These are phyloP conservation scores for Diuraphis noxia DNA, from an alignment of 1,140 invertebrate species.

Conservation along the genomic window DNA sequence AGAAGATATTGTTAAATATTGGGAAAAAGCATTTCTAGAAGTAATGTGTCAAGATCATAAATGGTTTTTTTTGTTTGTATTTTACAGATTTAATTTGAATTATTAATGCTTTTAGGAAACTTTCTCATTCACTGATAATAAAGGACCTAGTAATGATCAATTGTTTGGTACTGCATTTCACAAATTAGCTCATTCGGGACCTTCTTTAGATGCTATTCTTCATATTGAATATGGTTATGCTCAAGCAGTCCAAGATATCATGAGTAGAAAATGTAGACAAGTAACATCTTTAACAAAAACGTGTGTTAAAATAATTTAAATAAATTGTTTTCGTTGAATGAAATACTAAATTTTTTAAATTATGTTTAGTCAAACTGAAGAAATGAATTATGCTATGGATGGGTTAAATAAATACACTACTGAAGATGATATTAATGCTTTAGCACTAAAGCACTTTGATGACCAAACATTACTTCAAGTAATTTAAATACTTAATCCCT, in stretches of 20 bases:
- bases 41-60: slow-evolving; percentile 61
- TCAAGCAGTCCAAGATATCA: slow-evolving; percentile 70
- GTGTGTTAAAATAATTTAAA: slow-evolving; percentile 50
- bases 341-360: neutral
- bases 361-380: slow-evolving; percentile 67
- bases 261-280: slow-evolving; percentile 68
- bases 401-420: slow-evolving; percentile 68
- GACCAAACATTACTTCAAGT: slow-evolving; percentile 75
- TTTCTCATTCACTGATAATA: slow-evolving; percentile 69
- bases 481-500: slow-evolving; percentile 55
- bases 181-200: slow-evolving; percentile 77
- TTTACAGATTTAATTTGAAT: slow-evolving; percentile 18
- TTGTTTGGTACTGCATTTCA: slow-evolving; percentile 81
- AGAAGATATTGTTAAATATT: slow-evolving; percentile 70
- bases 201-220: slow-evolving; percentile 73
- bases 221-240: slow-evolving; percentile 79
- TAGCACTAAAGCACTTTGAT: slow-evolving; percentile 77
- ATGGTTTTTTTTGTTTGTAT: neutral
- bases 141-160: slow-evolving; percentile 74
- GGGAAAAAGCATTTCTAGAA: slow-evolving; percentile 72
- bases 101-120: slow-evolving; percentile 60
- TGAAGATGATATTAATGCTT: slow-evolving; percentile 76
- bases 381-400: slow-evolving; percentile 76
- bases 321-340: neutral
- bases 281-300: slow-evolving; percentile 61